phyloP scores from a whole-genome alignment of 1,140 invertebrate species.

The Trinorchestia longiramus region DNA sequence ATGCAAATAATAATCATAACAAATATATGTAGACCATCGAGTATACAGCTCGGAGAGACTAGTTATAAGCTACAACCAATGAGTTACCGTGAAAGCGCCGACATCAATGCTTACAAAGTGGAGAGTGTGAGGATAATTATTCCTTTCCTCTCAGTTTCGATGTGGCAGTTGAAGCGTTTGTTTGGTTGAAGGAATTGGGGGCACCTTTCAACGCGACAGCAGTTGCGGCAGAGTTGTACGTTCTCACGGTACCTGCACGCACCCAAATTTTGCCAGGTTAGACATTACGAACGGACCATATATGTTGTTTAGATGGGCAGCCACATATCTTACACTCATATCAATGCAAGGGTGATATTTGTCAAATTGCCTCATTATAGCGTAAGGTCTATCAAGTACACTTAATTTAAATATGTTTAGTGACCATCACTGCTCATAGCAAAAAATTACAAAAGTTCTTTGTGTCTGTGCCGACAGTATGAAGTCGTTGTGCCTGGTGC shows the following conservation, averaged over 20 bases:
- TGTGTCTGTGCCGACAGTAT: too few species aligned
- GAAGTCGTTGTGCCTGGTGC: too few species aligned
- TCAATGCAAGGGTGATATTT: too few species aligned
- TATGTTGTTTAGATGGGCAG: too few species aligned
- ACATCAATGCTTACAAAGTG: conserved; percentile 16
- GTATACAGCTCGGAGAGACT: background rate
- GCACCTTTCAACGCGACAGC: conserved; percentile 18
- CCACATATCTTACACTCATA: background rate
- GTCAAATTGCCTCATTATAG: background rate
- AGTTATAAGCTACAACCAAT: background rate
- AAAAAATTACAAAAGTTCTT: too few species aligned
- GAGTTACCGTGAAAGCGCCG: background rate
- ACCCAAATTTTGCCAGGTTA: background rate
- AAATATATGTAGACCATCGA: too few species aligned
- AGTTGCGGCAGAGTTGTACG: conserved; percentile 27
- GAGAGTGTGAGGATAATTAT: conserved; percentile 24
- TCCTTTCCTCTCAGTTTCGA: conserved; percentile 13
- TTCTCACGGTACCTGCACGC: background rate
- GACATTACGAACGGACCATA: background rate
- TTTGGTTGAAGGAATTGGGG: conserved; percentile 16
- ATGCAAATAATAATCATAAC: background rate
- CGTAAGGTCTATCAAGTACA: too few species aligned
- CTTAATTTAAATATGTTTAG: too few species aligned
- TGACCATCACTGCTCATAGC: too few species aligned
- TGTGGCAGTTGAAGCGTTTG: conserved; percentile 39